Percentiles rank a stretch among this genome's conserved stretches.
Conservation (phyloP, 2,113 vertebrate species). For the Laticauda laticaudata region DNA sequence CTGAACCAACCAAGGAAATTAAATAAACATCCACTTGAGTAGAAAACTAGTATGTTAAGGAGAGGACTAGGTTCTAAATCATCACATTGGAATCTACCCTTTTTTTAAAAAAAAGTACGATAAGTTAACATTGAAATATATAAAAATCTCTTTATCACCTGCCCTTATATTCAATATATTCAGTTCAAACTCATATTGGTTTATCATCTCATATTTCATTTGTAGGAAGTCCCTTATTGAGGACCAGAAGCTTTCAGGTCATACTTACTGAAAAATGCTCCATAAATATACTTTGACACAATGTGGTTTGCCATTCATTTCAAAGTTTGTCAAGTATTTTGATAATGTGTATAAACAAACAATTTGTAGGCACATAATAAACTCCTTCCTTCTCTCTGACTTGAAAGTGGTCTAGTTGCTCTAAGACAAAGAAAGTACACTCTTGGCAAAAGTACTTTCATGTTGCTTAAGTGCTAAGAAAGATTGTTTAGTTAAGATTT, state of each 20-base stretch:
- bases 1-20: background rate
- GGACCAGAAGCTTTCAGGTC: background rate
- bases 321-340: background rate
- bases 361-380: background rate
- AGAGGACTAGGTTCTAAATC: background rate
- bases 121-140: background rate
- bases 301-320: background rate
- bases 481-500: slow-evolving; percentile 18
- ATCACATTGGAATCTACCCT: background rate
- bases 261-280: background rate
- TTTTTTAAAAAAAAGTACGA: background rate
- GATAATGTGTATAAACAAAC: background rate
- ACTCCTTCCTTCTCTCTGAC: slow-evolving; percentile 22
- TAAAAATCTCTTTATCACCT: background rate
- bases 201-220: background rate
- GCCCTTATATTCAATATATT: background rate
- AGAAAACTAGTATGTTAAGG: background rate
- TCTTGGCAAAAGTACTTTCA: slow-evolving; percentile 25
- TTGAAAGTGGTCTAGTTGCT: slow-evolving; percentile 21
- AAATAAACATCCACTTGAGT: background rate
- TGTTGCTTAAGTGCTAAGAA: slow-evolving; percentile 31
- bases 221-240: background rate
- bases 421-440: slow-evolving; percentile 36
- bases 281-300: slow-evolving; percentile 9
- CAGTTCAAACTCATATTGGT: background rate